A percentile compares a stretch with the other conserved stretches of the same genome.
These are phyloP conservation scores for Pyrgus malvae DNA, from an alignment of 2,888 invertebrate species.

Conservation along the genomic window DNA sequence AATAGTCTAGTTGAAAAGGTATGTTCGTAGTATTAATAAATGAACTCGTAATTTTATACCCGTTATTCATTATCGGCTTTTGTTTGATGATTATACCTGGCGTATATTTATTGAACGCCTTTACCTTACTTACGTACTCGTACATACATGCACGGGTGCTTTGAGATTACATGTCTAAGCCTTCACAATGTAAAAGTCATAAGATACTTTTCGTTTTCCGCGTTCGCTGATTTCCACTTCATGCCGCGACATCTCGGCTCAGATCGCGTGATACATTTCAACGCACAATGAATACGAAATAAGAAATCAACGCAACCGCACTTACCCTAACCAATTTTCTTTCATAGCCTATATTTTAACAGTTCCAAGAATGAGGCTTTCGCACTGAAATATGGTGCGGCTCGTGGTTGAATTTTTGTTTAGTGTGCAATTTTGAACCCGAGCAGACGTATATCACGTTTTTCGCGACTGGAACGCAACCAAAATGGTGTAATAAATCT, in stretches of 20 bases:
- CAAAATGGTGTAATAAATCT: conserved; percentile 77
- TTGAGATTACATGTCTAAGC: conserved; percentile 8
- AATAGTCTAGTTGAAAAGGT: too few relatives aligned
- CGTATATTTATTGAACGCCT: too few relatives aligned
- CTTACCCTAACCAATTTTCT: conserved; percentile 70
- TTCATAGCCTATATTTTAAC: conserved; percentile 69
- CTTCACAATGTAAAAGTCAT: conserved; percentile 19
- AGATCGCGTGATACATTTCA: conserved; percentile 62
- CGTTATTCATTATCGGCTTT: too few relatives aligned
- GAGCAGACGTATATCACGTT: conserved; percentile 67
- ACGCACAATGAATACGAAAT: conserved; percentile 76
- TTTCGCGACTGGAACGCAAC: conserved; percentile 66
- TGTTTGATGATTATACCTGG: too few relatives aligned
- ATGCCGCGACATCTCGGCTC: conserved; percentile 47
- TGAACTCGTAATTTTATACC: too few relatives aligned
- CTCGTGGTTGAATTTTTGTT: conserved; percentile 70
- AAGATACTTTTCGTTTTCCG: conserved; percentile 33
- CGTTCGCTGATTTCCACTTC: conserved; percentile 38
- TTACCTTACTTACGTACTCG: too few relatives aligned
- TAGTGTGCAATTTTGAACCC: conserved; percentile 69
- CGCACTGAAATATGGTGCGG: conserved; percentile 64
- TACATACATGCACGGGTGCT: background rate
- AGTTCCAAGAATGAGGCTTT: conserved; percentile 53
- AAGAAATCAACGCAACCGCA: conserved; percentile 75
- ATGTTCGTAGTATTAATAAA: too few relatives aligned